phyloP scores from a whole-genome alignment of 2,797 vertebrate species.

The Acestrorhynchus altus region DNA sequence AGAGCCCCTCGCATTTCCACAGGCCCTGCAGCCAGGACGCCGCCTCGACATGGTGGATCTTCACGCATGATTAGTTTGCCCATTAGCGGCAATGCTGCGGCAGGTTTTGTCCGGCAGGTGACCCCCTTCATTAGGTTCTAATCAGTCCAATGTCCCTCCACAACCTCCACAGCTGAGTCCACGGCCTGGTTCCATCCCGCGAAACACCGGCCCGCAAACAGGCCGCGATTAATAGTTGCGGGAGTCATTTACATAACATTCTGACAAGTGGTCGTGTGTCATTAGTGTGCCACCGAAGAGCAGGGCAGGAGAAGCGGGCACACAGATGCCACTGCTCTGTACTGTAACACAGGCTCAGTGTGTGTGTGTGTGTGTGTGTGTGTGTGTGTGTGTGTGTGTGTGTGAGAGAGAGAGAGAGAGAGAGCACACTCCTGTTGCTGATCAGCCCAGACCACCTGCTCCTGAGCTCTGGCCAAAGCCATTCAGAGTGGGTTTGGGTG shows the following conservation, averaged over 20 bases:
- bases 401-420: no score
- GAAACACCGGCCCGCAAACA: constrained; percentile 8
- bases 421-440: constrained; percentile 31
- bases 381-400: not conserved
- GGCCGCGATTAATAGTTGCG: constrained; percentile 45
- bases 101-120: constrained; percentile 56
- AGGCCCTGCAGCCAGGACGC: constrained; percentile 36
- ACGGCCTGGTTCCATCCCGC: not conserved
- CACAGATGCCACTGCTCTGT: constrained; percentile 51
- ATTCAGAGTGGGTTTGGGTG: no score
- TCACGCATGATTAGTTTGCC: constrained; percentile 57
- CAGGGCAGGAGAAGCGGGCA: not conserved
- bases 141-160: constrained; percentile 44
- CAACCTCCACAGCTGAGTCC: constrained; percentile 34
- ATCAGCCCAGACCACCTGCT: constrained; percentile 51
- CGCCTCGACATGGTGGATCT: constrained; percentile 49
- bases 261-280: constrained; percentile 54
- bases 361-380: not conserved
- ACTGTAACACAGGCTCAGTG: constrained; percentile 21
- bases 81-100: constrained; percentile 42
- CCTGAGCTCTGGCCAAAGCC: constrained; percentile 9
- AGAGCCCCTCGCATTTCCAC: constrained; percentile 20
- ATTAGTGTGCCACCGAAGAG: constrained; percentile 39
- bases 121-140: constrained; percentile 53
- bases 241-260: constrained; percentile 43